Conservation (phyloP, 2,888 invertebrate species). For the Platycheirus rosarum region DNA sequence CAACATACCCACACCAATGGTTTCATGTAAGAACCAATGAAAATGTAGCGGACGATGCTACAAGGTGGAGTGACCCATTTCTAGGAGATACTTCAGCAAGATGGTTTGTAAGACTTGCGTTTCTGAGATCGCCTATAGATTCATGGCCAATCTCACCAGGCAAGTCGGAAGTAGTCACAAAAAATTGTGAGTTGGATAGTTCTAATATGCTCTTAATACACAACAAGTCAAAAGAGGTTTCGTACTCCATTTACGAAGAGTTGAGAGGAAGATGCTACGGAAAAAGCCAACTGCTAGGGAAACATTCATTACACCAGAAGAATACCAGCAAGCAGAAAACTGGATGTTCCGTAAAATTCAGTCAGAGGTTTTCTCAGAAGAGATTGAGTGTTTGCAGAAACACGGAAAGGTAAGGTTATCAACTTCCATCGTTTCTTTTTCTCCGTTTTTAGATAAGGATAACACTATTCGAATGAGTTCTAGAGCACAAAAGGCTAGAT, state of each 20-base stretch:
- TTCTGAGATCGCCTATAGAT: constrained; percentile 2
- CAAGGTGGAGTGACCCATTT: constrained; percentile 18
- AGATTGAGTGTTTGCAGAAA: not conserved
- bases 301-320: constrained; percentile 1
- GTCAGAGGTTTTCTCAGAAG: not conserved
- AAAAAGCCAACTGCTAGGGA: not conserved
- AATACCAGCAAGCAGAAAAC: constrained; percentile 1
- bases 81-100: constrained; percentile 20
- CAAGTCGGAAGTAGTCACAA: not conserved
- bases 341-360: constrained; percentile 13
- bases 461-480: constrained; percentile 10
- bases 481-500: constrained; percentile 10
- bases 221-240: not conserved
- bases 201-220: not conserved
- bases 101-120: constrained; percentile 29
- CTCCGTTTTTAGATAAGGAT: constrained; percentile 26
- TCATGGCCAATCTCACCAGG: constrained; percentile 31
- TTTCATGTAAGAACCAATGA: constrained; percentile 27
- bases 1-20: constrained; percentile 33
- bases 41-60: constrained; percentile 38
- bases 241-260: not conserved
- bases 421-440: constrained; percentile 11
- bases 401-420: not conserved
- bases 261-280: not conserved
- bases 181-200: not conserved